Evolutionary conservation across 2,888 invertebrate species (phyloP), one percentile per base, ranked within the genome.

Genomic region (Drosophila putrida): DNA sequence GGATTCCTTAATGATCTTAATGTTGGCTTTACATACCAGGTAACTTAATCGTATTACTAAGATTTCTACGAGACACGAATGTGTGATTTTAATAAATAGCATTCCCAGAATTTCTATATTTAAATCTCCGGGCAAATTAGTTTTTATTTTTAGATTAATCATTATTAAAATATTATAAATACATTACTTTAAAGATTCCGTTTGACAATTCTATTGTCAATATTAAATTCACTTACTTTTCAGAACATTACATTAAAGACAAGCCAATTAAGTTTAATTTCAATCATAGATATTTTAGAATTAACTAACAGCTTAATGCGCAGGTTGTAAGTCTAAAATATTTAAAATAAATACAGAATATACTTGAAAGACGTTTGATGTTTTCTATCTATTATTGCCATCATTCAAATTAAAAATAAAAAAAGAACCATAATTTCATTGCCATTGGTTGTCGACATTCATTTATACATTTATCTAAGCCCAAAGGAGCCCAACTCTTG

Each of bases 401-500:
- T 75, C 75, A 75, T 75, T 76, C 58, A 74, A 69, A 69, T 61
- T 39, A n/a, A 44, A 43, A 27, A 36, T 27, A 25, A 28, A 36
- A 27, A 53, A 39, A 39, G 13, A 50, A 62, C 54, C 54, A 38
- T 39, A 35, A 35, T 55, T 57, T 62, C 43, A 27, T 15, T 62
- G 49, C 8, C 49, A 33, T 39, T 36, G 43, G 38, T 35, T 11
- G 46, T 8, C 44, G 36, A 74, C 58, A 62, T 75, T 75, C 44
- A 59, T 71, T 60, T 51, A 15, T 46, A 70, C 71, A 70, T 62
- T 33, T 51, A 65, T 61, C 15, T 47, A 25, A 39, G 15, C 43
- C 46, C 51, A 33, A 60, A 28, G 38, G 15, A 59, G 69, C 64
- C 79, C 60, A 62, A 64, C 57, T 78, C 70, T 61, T 61, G 64